A percentile compares a stretch with the other conserved stretches of the same genome.
Evolutionary conservation across 2,797 vertebrate species (phyloP).

Genomic region (Schizothorax lantsangensis): DNA sequence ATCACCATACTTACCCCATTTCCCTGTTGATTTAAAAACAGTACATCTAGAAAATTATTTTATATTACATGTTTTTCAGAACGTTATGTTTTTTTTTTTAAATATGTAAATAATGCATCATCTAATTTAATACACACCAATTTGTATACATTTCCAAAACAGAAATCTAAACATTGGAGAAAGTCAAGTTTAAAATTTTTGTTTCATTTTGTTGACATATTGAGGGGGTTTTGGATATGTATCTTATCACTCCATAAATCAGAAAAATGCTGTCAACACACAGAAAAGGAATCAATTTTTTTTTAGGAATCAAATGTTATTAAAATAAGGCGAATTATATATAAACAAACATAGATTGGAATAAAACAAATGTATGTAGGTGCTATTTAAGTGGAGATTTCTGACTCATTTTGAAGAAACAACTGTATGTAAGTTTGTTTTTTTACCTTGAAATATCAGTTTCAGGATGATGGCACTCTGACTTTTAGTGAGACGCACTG

Average conservation of each 20-base stretch:
- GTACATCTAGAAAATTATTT: not conserved
- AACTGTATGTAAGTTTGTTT: not conserved
- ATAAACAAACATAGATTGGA: not conserved
- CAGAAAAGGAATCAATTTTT: not conserved
- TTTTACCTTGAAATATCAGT: not conserved
- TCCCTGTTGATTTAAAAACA: not conserved
- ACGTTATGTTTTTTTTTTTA: not conserved
- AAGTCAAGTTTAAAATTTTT: not conserved
- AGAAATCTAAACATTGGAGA: not conserved
- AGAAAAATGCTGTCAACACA: not conserved
- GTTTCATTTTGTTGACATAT: not conserved
- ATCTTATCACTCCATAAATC: not conserved
- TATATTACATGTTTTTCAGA: not conserved
- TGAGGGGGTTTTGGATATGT: not conserved
- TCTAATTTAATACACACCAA: not conserved
- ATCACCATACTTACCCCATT: not conserved
- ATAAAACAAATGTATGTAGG: not conserved
- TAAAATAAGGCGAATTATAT: not conserved
- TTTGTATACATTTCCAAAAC: not conserved
- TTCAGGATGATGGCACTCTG: not conserved
- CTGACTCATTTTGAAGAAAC: not conserved
- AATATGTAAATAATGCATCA: not conserved
- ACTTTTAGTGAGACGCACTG: too few species aligned
- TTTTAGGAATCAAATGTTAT: not conserved
- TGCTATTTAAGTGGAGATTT: not conserved